These are phyloP conservation scores for Agrypnia vestita DNA, from an alignment of 1,140 invertebrate genomes.

Conservation along the genomic window DNA sequence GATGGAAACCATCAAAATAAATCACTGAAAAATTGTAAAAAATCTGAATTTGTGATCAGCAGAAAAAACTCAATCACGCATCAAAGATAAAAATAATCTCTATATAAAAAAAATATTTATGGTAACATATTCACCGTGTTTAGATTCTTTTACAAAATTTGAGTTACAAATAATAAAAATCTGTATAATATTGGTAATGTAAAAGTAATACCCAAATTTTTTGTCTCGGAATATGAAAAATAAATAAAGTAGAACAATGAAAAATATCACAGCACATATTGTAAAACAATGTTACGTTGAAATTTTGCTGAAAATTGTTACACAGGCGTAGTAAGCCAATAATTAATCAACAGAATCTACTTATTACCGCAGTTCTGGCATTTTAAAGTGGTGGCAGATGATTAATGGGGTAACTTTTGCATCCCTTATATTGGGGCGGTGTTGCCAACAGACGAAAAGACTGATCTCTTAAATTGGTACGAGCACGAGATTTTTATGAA, in stretches of 20 bases:
- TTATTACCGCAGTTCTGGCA: conserved; percentile 60
- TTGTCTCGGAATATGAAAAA: neutral
- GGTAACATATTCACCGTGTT: too few relatives aligned
- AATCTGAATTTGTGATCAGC: too few relatives aligned
- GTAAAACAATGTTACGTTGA: conserved; percentile 19
- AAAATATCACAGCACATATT: conserved; percentile 37
- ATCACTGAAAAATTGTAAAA: too few relatives aligned
- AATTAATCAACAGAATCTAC: conserved; percentile 61
- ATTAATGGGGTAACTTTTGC: conserved; percentile 61
- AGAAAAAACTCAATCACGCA: too few relatives aligned
- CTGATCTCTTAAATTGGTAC: conserved; percentile 38
- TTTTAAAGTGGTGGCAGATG: conserved; percentile 60
- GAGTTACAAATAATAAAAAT: too few relatives aligned
- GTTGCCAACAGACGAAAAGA: conserved; percentile 29
- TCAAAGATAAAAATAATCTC: too few relatives aligned
- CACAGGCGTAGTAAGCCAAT: conserved; percentile 51
- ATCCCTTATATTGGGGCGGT: conserved; percentile 46
- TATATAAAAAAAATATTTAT: too few relatives aligned
- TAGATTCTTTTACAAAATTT: too few relatives aligned
- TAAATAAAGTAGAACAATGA: conserved; percentile 18
- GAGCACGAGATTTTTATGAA: conserved; percentile 19
- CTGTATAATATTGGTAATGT: too few relatives aligned
- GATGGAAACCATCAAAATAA: too few relatives aligned
- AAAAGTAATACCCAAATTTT: too few relatives aligned
- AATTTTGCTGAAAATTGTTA: conserved; percentile 41